Conservation (phyloP, 2,888 invertebrate species). For the Platycheirus albimanus region DNA sequence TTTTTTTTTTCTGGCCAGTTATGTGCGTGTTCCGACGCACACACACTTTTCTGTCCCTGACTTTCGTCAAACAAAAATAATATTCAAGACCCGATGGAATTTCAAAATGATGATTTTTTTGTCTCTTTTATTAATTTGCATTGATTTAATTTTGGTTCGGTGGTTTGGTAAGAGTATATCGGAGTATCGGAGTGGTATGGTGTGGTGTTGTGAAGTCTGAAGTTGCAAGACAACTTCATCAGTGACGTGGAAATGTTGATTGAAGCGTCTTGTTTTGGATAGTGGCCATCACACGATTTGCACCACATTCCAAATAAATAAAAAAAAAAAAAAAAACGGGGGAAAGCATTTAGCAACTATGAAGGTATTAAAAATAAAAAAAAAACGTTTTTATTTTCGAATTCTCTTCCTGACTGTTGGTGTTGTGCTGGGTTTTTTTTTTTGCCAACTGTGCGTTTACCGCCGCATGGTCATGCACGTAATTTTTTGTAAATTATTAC, state of each 20-base stretch:
- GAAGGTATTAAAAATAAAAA: neutral
- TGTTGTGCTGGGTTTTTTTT: neutral
- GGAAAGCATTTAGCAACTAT: slow-evolving; percentile 43
- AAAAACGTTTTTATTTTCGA: neutral
- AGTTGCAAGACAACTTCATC: slow-evolving; percentile 20
- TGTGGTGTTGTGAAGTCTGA: too few relatives aligned
- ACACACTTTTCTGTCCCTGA: slow-evolving; percentile 44
- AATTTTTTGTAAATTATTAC: slow-evolving; percentile 27
- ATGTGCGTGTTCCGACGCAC: slow-evolving; percentile 43
- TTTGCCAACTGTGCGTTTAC: neutral
- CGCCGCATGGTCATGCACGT: slow-evolving; percentile 44
- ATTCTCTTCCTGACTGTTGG: neutral
- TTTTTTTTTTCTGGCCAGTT: slow-evolving; percentile 32
- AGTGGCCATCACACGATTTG: slow-evolving; percentile 54
- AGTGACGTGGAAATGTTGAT: slow-evolving; percentile 53
- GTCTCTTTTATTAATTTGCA: slow-evolving; percentile 19
- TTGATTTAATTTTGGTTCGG: slow-evolving; percentile 25
- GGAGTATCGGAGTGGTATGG: neutral
- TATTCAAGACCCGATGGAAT: slow-evolving; percentile 50
- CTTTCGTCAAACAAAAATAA: slow-evolving; percentile 55
- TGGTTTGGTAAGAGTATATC: slow-evolving; percentile 8
- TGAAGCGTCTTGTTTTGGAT: slow-evolving; percentile 35
- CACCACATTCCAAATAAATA: slow-evolving; percentile 51
- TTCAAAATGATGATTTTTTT: slow-evolving; percentile 47
- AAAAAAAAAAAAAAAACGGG: neutral